Base-by-base conservation (phyloP, 2,113 vertebrate species). In the Malaclemys terrapin region DNA sequence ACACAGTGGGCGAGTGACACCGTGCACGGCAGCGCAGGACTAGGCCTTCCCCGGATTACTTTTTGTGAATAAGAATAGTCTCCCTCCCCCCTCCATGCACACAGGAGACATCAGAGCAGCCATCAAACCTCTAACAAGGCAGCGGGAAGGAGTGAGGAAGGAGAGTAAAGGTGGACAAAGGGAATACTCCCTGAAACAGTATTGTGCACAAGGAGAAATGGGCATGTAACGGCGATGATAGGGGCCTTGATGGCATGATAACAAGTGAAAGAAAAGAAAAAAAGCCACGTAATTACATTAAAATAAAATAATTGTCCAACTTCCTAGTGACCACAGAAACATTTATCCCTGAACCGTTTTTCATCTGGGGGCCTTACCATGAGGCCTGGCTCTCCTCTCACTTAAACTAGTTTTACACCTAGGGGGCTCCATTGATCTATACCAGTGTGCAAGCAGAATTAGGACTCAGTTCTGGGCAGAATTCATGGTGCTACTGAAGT, bases 261-360 rank as follows among this genome's bases (percentile, higher is more conserved):
- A 10, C 54, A 56, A 76, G 89, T 47, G 42, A 85, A 90, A 72
- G 35, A 84, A 91, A 86, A 56, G 83, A 42, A 76, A 94, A 94
- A 17, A 9, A 69, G 35, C 16, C 65, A 19, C 31, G 10, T n/a
- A 69, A 69, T n/a, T n/a, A 35, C n/a, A 69, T 19, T n/a, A 69
- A 38, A 72, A 72, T 65, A 65, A 65, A 65, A 35, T 17, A 14
- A 35, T 65, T 35, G 31, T 35, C 31, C 62, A 65, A 17, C 31
- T 65, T 16, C 14, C 62, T 17, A 10, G 31, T 65, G 16, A 8
- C 29, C 31, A 17, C 14, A 65, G 62, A 65, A 65, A 65, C 31
- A 17, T 65, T 65, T 65, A 8, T 65, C 62, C 14, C 14, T 35
- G 62, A 65, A 14, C 31, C 19, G 19, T 69, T 35, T 19, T 17